Base-by-base conservation (phyloP, 2,113 vertebrate species). In the Natator depressus region DNA sequence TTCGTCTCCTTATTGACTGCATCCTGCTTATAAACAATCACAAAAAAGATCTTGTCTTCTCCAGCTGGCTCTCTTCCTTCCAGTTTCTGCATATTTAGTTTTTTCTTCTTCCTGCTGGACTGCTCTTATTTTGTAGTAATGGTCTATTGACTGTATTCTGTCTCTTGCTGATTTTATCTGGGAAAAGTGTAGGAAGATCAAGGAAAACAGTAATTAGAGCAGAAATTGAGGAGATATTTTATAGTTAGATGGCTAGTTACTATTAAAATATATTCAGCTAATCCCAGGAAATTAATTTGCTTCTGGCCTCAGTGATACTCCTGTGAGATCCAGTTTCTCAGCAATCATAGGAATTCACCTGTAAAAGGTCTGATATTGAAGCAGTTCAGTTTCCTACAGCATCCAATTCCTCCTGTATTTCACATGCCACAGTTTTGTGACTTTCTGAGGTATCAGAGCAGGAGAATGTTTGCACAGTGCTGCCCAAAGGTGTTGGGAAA, bases 51-150 rank as follows among this genome's bases (percentile, higher is more conserved):
- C 4, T 2, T 25, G 27, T 51, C 25, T 82, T 59, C 13, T 54
- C 6, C 84, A 80, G 3, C 2, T 65, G 3, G 27, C 16, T 1
- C 14, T 5, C 13, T 46, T n/a, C 27, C 4, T 42, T 2, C 38
- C 69, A 10, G 4, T 4, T 82, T 85, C 31, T 14, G 87, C n/a
- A 81, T 5, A 54, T 5, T 8, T 57, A 27, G 82, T 79, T 14
- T 54, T n/a, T 17, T 87, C 80, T 6, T 80, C 50, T 4, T 94
- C 59, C 38, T 93, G 1, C 53, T 87, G 42, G 8, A 47, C 9
- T 65, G 87, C 6, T 14, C 80, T 19, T 86, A 9, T 88, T 87
- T 16, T 90, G 1, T 55, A 78, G 86, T 35, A 86, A 55, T 0
- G 4, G 1, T 86, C 79, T 83, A 1, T 8, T n/a, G 35, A 31